Evolutionary conservation across 1,140 invertebrate genomes (phyloP).

Genomic region (Bradysia coprophila): DNA sequence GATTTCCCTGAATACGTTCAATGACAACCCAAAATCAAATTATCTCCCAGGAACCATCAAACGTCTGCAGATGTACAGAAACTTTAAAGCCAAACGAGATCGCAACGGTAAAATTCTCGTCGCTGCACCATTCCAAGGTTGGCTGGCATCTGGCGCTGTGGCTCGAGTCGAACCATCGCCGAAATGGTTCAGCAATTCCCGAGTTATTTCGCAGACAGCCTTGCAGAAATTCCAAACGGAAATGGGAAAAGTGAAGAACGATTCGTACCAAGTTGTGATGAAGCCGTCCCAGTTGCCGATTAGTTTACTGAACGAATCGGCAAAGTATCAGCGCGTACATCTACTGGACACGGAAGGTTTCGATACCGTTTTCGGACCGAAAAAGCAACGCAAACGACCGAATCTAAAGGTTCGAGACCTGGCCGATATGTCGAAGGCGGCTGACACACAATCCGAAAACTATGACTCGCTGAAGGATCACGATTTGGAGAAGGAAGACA

Average conservation of each 20-base stretch:
- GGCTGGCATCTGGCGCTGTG: constrained; percentile 70
- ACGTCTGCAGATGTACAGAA: constrained; percentile 92
- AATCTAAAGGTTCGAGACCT: constrained; percentile 58
- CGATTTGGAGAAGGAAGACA: constrained; percentile 67
- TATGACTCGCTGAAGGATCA: constrained; percentile 68
- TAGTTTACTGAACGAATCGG: constrained; percentile 83
- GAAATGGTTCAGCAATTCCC: constrained; percentile 93
- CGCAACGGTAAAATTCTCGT: constrained; percentile 79
- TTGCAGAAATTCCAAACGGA: constrained; percentile 96
- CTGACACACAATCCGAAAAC: constrained; percentile 44
- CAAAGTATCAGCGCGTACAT: constrained; percentile 81
- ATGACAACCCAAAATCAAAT: too few species aligned
- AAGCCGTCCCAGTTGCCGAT: constrained; percentile 88
- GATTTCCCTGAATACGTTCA: too few species aligned
- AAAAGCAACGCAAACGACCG: constrained; percentile 79
- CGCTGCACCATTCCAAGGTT: constrained; percentile 82
- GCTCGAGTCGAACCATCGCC: constrained; percentile 92
- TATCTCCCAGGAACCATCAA: constrained; percentile 96
- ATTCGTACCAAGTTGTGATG: constrained; percentile 97
- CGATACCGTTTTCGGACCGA: constrained; percentile 86
- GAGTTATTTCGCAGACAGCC: constrained; percentile 82
- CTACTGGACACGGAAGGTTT: constrained; percentile 91
- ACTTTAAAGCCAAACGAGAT: constrained; percentile 88
- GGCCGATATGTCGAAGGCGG: constrained; percentile 47
- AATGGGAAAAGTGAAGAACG: constrained; percentile 80